A percentile compares a stretch with the other conserved stretches of the same genome.
These are phyloP conservation scores for Diceros bicornis DNA, from an alignment of 2,797 vertebrate species.

Conservation along the genomic window DNA sequence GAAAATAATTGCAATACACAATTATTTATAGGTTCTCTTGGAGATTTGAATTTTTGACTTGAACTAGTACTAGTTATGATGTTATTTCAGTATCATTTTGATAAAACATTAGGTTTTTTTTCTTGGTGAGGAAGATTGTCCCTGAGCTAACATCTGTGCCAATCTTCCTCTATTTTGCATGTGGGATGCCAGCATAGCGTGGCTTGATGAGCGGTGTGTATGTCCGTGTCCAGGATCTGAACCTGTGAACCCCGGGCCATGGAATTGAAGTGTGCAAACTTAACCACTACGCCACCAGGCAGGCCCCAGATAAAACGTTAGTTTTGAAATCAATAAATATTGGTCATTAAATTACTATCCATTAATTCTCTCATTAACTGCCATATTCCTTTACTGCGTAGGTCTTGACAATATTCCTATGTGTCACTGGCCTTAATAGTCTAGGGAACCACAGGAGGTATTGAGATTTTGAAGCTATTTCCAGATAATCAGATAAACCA, in stretches of 20 bases:
- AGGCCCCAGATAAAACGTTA: not conserved
- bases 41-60: not conserved
- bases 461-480: slow-evolving; percentile 23
- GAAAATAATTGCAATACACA: not conserved
- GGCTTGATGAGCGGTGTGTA: too few relatives aligned
- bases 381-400: not conserved
- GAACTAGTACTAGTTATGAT: not conserved
- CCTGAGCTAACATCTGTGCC: too few relatives aligned
- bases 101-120: not conserved
- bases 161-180: too few relatives aligned
- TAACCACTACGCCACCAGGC: too few relatives aligned
- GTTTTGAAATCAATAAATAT: slow-evolving; percentile 16
- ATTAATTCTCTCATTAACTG: slow-evolving; percentile 14
- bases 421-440: not conserved
- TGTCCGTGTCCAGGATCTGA: too few relatives aligned
- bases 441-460: not conserved
- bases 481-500: not conserved
- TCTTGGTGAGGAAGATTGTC: too few relatives aligned
- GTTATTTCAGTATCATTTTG: not conserved
- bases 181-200: too few relatives aligned
- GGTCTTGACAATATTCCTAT: not conserved
- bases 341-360: not conserved
- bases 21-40: not conserved
- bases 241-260: too few relatives aligned
- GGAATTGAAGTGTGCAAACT: too few relatives aligned